A percentile compares a stretch with the other conserved stretches of the same genome.
These are phyloP conservation scores for Urocynchramus pylzowi DNA, from an alignment of 2,113 vertebrate genomes.

Conservation along the genomic window DNA sequence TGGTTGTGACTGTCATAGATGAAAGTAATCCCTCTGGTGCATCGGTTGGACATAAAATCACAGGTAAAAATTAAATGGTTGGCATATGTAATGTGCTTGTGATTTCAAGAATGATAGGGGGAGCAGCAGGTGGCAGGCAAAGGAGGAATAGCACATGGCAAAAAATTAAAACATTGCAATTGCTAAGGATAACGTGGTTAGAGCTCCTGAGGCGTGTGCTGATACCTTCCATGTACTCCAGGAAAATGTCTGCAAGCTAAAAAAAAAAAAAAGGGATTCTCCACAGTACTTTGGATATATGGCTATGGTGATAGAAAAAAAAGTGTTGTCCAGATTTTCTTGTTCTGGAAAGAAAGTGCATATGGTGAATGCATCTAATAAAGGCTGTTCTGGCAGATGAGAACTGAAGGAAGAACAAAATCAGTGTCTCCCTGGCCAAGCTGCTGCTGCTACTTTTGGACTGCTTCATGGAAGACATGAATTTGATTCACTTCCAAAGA, in stretches of 20 bases:
- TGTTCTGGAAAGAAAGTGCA: not conserved
- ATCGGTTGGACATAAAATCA: not conserved
- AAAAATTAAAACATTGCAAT: not conserved
- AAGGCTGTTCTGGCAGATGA: not conserved
- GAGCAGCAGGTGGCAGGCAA: accelerated
- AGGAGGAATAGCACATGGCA: not conserved
- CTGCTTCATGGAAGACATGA: not conserved
- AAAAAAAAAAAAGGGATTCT: not conserved
- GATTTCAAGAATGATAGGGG: not conserved
- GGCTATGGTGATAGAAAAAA: not conserved
- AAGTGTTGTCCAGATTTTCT: not conserved
- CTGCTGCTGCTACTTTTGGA: conserved; percentile 21
- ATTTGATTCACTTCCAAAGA: conserved; percentile 46
- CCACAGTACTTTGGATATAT: not conserved
- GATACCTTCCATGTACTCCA: not conserved
- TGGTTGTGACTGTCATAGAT: not conserved
- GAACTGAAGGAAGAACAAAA: not conserved
- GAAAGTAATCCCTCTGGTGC: not conserved
- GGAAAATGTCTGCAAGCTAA: not conserved
- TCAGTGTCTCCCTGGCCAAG: not conserved
- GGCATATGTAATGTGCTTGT: not conserved
- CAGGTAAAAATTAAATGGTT: not conserved
- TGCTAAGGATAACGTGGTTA: not conserved
- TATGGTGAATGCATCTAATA: not conserved
- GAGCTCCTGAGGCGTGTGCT: not conserved